Evolutionary conservation across 2,888 invertebrate genomes (phyloP), one percentile per base, ranked within the genome.

Genomic region (Pardosa pseudoannulata): DNA sequence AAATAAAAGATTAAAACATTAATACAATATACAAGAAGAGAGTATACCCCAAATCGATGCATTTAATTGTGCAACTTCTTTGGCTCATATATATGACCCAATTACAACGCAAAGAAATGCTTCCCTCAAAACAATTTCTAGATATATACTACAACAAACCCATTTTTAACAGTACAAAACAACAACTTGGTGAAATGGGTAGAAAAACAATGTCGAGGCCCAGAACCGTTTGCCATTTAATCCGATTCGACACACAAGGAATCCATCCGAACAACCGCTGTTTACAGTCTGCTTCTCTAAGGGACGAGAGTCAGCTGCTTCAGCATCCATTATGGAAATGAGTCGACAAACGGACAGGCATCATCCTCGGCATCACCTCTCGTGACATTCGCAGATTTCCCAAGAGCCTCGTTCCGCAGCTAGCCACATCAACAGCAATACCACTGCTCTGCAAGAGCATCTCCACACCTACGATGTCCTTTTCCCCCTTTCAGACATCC

Each of bases 371-470:
- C 73, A 79, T 85, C 83, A 85, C 83, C 83, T 85, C 67, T 67
- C 65, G 67, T 85, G 83, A 85, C 83, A 85, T 85, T 56, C 78
- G 29, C 78, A 85, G 83, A 85, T 85, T 85, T 85, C 83, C 83
- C 83, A 5, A 13, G 78, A 67, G 83, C 23, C 78, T 67, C 78
- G 65, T 83, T 67, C 46, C 65, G 68, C 82, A 28, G 67, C 32
- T 29, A 50, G 50, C 56, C 71, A 64, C 64, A 72, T 79, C 79
- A 79, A 71, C 79, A 71, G 79, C 79, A 39, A 79, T 79, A 65
- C 41, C 67, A 31, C 64, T 23, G 46, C 46, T 28, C 74, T 76
- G 82, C 76, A 82, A 82, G 76, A 74, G 82, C 75, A 82, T 82
- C 82, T 82, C 76, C 23, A 68, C 83, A 85, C 78, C 78, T 85